These are phyloP conservation scores for Corythornis madagascariensis DNA, from an alignment of 2,113 vertebrate species.

Conservation along the genomic window DNA sequence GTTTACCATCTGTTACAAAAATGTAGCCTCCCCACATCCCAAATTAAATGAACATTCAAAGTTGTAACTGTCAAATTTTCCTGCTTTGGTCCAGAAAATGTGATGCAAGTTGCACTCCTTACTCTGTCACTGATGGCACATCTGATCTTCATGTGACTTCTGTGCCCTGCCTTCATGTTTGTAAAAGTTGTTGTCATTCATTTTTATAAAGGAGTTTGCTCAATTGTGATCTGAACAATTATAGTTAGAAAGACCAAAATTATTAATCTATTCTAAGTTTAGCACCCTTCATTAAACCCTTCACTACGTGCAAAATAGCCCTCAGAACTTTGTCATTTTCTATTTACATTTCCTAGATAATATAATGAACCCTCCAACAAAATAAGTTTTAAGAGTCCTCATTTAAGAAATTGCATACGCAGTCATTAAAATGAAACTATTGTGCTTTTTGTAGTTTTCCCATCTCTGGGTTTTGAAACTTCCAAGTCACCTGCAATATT, in stretches of 20 bases:
- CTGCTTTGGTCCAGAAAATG: not conserved
- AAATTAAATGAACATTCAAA: not conserved
- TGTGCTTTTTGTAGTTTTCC: not conserved
- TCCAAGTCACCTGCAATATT: not conserved
- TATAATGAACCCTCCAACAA: not conserved
- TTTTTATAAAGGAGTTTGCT: not conserved
- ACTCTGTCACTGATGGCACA: not conserved
- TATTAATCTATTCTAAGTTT: not conserved
- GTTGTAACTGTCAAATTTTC: not conserved
- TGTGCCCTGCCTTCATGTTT: not conserved
- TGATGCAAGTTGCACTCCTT: not conserved
- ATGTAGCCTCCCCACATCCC: not conserved
- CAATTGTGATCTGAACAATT: not conserved
- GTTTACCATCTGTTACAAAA: not conserved
- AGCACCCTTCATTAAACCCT: not conserved
- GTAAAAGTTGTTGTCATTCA: not conserved
- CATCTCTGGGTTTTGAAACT: not conserved
- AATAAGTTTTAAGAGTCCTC: not conserved
- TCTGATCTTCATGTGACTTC: not conserved
- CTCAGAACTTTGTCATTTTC: not conserved
- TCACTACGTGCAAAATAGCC: not conserved
- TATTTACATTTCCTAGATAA: not conserved
- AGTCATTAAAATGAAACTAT: not conserved
- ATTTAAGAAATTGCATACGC: rapidly evolving
- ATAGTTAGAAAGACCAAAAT: not conserved